phyloP scores from a whole-genome alignment of 1,140 invertebrate species.

The Heterodera carotae region DNA sequence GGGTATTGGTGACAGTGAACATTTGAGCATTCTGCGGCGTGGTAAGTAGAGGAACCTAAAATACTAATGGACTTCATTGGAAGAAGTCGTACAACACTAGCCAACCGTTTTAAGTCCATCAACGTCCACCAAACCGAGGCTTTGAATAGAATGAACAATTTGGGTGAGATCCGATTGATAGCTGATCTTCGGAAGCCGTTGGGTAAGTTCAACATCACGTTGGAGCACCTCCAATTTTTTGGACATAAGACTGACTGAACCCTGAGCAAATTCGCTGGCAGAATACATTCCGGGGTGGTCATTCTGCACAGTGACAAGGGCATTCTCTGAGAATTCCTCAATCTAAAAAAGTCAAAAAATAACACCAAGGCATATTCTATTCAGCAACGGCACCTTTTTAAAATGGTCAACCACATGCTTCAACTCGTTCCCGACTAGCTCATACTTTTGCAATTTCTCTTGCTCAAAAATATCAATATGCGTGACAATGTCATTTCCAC shows the following conservation, averaged over 20 bases:
- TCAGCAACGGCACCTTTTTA: too few relatives aligned
- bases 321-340: slow-evolving; percentile 20
- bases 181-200: slow-evolving; percentile 14
- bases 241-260: background rate
- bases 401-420: slow-evolving; percentile 2
- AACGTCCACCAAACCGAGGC: slow-evolving; percentile 12
- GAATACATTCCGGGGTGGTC: slow-evolving; percentile 29
- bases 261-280: slow-evolving; percentile 20
- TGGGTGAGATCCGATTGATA: slow-evolving; percentile 6
- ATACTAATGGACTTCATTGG: too few relatives aligned
- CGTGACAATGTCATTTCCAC: slow-evolving; percentile 23
- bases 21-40: slow-evolving; percentile 24
- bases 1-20: slow-evolving; percentile 12
- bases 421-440: slow-evolving; percentile 6
- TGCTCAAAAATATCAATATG: slow-evolving; percentile 15
- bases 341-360: slow-evolving; percentile 28
- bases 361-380: too few relatives aligned
- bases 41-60: background rate
- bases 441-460: slow-evolving; percentile 19
- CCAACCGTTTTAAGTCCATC: slow-evolving; percentile 1
- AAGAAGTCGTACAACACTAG: background rate
- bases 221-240: slow-evolving; percentile 14
- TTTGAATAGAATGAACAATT: slow-evolving; percentile 1
- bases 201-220: slow-evolving; percentile 4
- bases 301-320: slow-evolving; percentile 7